These are phyloP conservation scores for Coregonus suidteri DNA, from an alignment of 2,797 vertebrate species.

Conservation along the genomic window DNA sequence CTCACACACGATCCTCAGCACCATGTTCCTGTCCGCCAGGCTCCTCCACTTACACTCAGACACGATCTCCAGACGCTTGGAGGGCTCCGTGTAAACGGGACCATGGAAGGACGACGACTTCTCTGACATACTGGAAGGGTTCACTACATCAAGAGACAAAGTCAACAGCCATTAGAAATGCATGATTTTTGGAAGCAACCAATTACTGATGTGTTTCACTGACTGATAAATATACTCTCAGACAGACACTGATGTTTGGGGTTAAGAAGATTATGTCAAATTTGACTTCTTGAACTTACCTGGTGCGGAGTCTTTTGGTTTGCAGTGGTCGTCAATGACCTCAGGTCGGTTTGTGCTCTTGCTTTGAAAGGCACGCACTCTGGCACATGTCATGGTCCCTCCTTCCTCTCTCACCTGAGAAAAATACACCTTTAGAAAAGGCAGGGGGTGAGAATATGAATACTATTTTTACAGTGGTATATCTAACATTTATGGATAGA, in stretches of 20 bases:
- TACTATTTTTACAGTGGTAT: not conserved
- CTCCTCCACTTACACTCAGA: conserved; percentile 86
- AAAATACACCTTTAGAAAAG: not conserved
- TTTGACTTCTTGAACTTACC: conserved; percentile 8
- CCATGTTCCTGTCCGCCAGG: conserved; percentile 75
- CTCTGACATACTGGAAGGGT: not conserved
- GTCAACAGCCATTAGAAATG: not conserved
- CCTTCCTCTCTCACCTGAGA: conserved; percentile 66
- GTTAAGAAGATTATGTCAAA: not conserved
- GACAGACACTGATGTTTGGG: not conserved
- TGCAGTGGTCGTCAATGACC: conserved; percentile 63
- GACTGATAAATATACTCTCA: too few species aligned
- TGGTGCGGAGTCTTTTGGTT: not conserved
- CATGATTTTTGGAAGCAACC: not conserved
- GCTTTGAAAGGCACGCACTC: conserved; percentile 73
- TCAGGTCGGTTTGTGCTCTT: conserved; percentile 41
- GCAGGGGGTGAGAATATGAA: not conserved
- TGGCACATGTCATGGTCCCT: conserved; percentile 82
- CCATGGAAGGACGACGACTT: not conserved
- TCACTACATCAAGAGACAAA: not conserved
- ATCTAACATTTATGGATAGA: not conserved
- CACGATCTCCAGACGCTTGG: conserved; percentile 88
- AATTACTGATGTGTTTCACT: not conserved
- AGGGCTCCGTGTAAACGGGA: conserved; percentile 68
- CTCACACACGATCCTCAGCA: conserved; percentile 85